A percentile compares a stretch with the other conserved stretches of the same genome.
phyloP scores from a whole-genome alignment of 2,888 invertebrate species.

The Oligia fasciuncula region DNA sequence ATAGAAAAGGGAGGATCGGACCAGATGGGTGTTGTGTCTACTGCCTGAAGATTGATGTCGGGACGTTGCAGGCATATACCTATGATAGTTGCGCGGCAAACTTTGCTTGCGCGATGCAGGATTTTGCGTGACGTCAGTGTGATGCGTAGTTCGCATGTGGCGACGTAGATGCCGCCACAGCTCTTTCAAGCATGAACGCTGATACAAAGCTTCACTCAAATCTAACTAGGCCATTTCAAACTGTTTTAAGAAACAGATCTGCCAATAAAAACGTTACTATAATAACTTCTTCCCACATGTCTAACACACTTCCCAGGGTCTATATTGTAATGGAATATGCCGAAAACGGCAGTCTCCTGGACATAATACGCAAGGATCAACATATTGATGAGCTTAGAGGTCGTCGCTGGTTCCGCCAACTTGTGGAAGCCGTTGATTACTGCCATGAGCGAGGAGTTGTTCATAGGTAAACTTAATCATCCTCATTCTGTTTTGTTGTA shows the following conservation, averaged over 20 bases:
- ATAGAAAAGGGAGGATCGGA: background rate
- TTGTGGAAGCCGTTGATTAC: constrained; percentile 93
- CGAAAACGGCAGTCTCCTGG: constrained; percentile 94
- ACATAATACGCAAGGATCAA: constrained; percentile 93
- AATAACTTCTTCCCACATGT: background rate
- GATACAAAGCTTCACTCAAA: background rate
- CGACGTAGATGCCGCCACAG: background rate
- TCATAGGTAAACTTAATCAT: constrained; percentile 90
- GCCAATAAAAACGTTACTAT: background rate
- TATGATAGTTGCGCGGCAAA: background rate
- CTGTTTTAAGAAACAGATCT: background rate
- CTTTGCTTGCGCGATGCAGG: background rate
- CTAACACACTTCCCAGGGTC: constrained; percentile 88
- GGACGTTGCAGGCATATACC: background rate
- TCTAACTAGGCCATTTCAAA: background rate
- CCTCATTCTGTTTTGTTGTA: background rate
- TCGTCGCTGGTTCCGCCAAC: constrained; percentile 93
- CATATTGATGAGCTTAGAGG: constrained; percentile 92
- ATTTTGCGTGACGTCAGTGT: background rate
- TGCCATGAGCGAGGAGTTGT: constrained; percentile 95
- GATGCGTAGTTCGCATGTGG: background rate
- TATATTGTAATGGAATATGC: constrained; percentile 96
- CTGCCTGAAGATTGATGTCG: background rate
- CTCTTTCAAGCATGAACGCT: background rate
- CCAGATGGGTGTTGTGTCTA: too few relatives aligned